Base-by-base conservation (phyloP, 2,797 vertebrate genomes). In the Macroramphosus scolopax region DNA sequence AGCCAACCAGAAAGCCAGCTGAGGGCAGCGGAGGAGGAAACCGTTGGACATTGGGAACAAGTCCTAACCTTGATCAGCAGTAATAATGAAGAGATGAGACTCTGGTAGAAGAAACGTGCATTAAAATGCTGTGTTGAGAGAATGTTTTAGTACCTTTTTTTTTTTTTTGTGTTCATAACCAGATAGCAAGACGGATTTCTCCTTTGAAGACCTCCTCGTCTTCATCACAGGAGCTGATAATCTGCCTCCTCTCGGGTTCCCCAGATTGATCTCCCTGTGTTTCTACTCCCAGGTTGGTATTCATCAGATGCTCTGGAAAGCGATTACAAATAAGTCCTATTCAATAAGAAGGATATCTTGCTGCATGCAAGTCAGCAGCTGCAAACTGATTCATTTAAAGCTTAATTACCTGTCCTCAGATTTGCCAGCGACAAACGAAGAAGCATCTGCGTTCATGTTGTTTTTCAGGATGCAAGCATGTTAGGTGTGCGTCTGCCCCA, bases 281-380 rank as follows among this genome's bases (percentile, higher is more conserved):
- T 89, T 90, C 58, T 87, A 84, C 58, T 52, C 80, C 26, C 83
- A 81, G 62, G 86, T 81, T 29, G 6, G 65, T 71, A 14, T 56
- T 14, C n/a, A 4, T 33, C 18, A 14, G 1, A 17, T 29, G 6
- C 20, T 22, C 3, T 6, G 20, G 20, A 22, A 3, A 22, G 20
- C 3, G n/a, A n/a, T n/a, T n/a, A n/a, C n/a, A n/a, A n/a, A n/a
- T n/a, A n/a, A n/a, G n/a, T n/a, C n/a, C n/a, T 22, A 6, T 22
- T 6, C 20, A 22, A 22, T 6, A 22, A 22, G 6, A 22, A 22
- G 3, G 3, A 3, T 22, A 6, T 22, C 20, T 6, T 22, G 20
- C 20, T 22, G n/a, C n/a, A n/a, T n/a, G n/a, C n/a, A n/a, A n/a
- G n/a, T n/a, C n/a, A n/a, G n/a, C n/a, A n/a, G n/a, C n/a, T n/a